phyloP scores from a whole-genome alignment of 2,113 vertebrate species.

The Hippocampus mohnikei region DNA sequence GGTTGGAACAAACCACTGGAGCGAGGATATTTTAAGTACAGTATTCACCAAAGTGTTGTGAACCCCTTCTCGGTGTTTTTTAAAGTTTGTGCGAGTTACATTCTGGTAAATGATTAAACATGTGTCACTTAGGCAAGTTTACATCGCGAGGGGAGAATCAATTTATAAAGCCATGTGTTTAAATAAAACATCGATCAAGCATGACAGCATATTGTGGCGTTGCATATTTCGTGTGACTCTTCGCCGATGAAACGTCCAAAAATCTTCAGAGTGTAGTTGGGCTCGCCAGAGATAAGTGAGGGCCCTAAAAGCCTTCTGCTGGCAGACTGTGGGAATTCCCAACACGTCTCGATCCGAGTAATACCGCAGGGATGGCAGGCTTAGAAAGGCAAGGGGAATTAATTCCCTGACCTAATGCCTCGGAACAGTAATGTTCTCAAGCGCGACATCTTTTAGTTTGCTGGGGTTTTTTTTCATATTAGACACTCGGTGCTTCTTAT shows the following conservation, averaged over 20 bases:
- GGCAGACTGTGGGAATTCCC: conserved; percentile 45
- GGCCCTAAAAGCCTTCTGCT: conserved; percentile 30
- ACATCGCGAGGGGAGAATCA: not conserved
- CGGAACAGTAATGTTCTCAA: conserved; percentile 30
- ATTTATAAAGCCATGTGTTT: not conserved
- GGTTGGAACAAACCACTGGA: not conserved
- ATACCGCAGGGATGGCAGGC: conserved; percentile 26
- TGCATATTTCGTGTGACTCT: not conserved
- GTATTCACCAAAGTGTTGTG: not conserved
- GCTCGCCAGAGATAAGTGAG: conserved; percentile 10
- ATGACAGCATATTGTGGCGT: not conserved
- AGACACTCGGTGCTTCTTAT: too few relatives aligned
- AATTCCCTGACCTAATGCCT: conserved; percentile 59
- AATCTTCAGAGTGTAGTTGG: conserved; percentile 22
- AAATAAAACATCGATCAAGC: not conserved
- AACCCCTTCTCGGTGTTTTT: not conserved
- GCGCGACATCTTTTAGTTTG: not conserved
- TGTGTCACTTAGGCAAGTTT: not conserved
- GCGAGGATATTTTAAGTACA: not conserved
- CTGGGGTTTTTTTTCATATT: too few relatives aligned
- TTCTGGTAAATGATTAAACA: not conserved
- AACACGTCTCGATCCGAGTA: conserved; percentile 35
- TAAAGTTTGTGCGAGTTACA: not conserved
- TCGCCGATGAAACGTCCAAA: not conserved
- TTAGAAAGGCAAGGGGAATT: conserved; percentile 44